These are phyloP conservation scores for Cynodonichthys magdalenae DNA, from an alignment of 2,797 vertebrate genomes.

Conservation along the genomic window DNA sequence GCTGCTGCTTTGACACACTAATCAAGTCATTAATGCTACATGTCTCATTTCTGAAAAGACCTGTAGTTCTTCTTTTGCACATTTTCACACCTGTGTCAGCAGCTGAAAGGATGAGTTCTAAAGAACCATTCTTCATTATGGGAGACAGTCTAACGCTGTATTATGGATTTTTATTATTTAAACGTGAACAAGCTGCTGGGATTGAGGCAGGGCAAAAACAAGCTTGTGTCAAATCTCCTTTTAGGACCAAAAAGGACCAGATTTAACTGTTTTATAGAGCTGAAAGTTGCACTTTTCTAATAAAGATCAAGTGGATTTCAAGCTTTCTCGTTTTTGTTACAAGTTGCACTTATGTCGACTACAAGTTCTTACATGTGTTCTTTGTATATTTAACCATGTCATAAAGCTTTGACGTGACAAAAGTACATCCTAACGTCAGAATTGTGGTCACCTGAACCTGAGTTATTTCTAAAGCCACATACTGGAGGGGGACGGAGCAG, in stretches of 20 bases:
- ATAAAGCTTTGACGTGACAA: neutral
- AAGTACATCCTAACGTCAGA: neutral
- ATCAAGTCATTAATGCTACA: neutral
- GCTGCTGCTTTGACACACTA: neutral
- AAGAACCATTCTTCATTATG: neutral
- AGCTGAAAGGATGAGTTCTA: neutral
- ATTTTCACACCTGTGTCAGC: neutral
- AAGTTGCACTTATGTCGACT: too few species aligned
- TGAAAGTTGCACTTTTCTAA: neutral
- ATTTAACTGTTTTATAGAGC: neutral
- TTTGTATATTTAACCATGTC: neutral
- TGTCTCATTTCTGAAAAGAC: neutral
- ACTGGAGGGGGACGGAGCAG: neutral
- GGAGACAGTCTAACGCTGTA: neutral
- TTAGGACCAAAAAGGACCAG: neutral
- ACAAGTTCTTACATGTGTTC: too few species aligned
- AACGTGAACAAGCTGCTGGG: neutral
- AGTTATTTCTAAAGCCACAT: neutral
- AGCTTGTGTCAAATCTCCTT: neutral
- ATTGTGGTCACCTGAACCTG: neutral
- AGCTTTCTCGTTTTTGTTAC: neutral
- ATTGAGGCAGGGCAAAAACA: neutral
- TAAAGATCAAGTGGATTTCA: neutral
- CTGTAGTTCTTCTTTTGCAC: neutral
- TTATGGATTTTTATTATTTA: neutral